phyloP scores from a whole-genome alignment of 2,113 vertebrate genomes.

The Colaptes auratus region DNA sequence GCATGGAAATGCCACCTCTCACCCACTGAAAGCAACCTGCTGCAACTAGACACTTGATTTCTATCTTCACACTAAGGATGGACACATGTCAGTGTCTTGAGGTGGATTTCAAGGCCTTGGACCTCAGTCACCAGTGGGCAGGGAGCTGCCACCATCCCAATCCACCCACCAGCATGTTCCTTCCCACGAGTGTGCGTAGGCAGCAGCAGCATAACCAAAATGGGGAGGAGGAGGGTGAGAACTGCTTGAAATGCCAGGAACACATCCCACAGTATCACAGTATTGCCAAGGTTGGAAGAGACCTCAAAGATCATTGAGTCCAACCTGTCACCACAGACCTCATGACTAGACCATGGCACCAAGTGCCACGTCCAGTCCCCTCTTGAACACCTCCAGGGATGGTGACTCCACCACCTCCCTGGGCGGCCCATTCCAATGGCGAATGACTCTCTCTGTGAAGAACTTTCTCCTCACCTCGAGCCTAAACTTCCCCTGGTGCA shows the following conservation, averaged over 20 bases:
- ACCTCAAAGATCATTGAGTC: too few relatives aligned
- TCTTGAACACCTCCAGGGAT: too few relatives aligned
- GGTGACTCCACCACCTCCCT: too few relatives aligned
- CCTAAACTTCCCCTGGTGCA: too few relatives aligned
- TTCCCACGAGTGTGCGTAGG: background rate
- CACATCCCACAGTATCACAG: background rate
- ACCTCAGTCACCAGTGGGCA: background rate
- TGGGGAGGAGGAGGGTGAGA: background rate
- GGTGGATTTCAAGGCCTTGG: background rate
- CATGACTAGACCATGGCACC: too few relatives aligned
- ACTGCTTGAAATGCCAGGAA: background rate
- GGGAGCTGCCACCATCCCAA: background rate
- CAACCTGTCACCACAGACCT: too few relatives aligned
- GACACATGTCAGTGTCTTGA: rapidly evolving
- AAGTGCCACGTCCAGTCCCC: too few relatives aligned
- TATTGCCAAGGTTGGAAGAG: too few relatives aligned
- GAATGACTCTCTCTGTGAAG: too few relatives aligned
- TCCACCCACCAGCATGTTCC: background rate
- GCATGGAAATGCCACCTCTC: background rate
- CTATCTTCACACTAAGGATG: background rate
- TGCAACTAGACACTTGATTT: background rate
- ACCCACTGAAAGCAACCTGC: background rate
- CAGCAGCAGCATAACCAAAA: background rate
- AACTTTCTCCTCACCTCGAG: too few relatives aligned
- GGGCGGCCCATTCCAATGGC: too few relatives aligned